Evolutionary conservation across 1,140 invertebrate genomes (phyloP), one percentile per base, ranked within the genome.

Genomic region (Chelonus insularis): DNA sequence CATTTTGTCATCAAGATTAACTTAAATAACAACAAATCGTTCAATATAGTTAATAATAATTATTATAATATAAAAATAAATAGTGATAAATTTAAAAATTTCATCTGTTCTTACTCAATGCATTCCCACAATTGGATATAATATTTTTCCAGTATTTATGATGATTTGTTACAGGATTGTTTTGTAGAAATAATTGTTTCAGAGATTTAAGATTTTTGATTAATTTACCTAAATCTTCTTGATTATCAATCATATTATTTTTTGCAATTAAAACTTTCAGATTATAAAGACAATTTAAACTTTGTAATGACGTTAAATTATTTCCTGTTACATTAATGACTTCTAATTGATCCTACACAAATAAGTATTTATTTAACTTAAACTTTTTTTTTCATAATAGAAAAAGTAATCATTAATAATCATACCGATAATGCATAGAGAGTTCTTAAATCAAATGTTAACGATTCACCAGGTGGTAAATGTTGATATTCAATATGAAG

Each of bases 401-500:
- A n/a, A n/a, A n/a, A n/a, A n/a, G n/a, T n/a, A n/a, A n/a, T n/a
- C n/a, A n/a, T n/a, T n/a, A n/a, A n/a, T n/a, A n/a, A n/a, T n/a
- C n/a, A n/a, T n/a, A 89, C 88, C 1, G 86, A 83, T 71, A 91
- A 77, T 51, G 78, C 76, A 29, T 79, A 60, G 47, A 85, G 72
- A 48, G 84, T 86, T 67, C 84, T 80, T 4, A 87, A 87, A 72
- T 89, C 88, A 70, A 91, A 89, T 63, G 85, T 86, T n/a, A 91
- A 68, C 3, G 74, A 74, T 73, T 87, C 86, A 20, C 84, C 80
- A 34, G 68, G 65, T 29, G 77, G 69, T 8, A 87, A 68, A 63
- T 77, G 78, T 77, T 91, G 89, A 69, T 85, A 85, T 72, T 90
- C 87, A 48, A 90, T 76, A 66, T 90, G 85, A 9, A 91, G 71